Evolutionary conservation across 1,140 invertebrate genomes (phyloP).

Genomic region (Papilio xuthus): DNA sequence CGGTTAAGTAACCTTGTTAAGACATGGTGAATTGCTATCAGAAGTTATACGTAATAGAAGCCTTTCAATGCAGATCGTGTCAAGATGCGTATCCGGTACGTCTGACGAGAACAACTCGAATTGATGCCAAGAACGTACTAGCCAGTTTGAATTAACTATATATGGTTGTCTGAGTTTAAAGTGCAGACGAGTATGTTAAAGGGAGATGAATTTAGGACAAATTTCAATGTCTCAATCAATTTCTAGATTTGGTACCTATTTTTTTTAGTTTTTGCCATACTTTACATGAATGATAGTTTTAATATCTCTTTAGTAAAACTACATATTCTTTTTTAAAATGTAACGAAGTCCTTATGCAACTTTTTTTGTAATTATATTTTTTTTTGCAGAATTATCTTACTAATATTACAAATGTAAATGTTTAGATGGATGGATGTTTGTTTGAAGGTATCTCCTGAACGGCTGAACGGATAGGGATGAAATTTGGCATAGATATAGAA

Average conservation of each 20-base stretch:
- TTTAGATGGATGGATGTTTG: no score
- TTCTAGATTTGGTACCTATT: neutral
- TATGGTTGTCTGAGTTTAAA: neutral
- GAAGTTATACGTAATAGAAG: slow-evolving; percentile 6
- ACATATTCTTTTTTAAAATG: no score
- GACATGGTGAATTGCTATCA: neutral
- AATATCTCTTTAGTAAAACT: no score
- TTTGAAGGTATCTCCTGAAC: no score
- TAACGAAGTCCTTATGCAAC: no score
- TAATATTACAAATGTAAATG: no score
- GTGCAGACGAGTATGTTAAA: neutral
- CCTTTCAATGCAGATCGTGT: neutral
- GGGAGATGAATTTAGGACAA: slow-evolving; percentile 6
- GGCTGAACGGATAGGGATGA: no score
- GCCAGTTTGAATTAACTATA: neutral
- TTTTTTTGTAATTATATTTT: no score
- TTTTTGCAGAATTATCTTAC: no score
- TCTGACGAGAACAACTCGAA: neutral
- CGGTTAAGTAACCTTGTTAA: neutral
- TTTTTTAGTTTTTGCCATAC: neutral
- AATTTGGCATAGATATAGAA: no score
- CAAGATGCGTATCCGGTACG: slow-evolving; percentile 16
- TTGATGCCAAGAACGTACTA: slow-evolving; percentile 18
- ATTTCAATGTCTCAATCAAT: neutral
- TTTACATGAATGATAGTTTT: neutral